Base-by-base conservation (phyloP, 2,888 invertebrate species). In the Pristionchus exspectatus region DNA sequence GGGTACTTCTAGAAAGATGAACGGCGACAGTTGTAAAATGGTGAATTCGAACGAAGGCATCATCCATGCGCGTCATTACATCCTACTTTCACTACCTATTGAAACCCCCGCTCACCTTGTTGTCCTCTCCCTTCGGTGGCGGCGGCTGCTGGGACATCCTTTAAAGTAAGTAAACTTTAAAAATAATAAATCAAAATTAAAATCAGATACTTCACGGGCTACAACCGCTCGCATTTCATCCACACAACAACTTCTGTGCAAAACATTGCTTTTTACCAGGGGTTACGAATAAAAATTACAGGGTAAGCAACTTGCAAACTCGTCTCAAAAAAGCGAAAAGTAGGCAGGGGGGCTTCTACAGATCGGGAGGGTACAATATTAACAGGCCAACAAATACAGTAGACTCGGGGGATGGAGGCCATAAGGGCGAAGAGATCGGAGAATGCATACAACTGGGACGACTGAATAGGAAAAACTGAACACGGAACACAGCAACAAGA, bases 121-220 rank as follows among this genome's bases (percentile, higher is more conserved):
- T 38, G 18, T 77, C 77, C 30, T 77, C 72, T 30, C 33, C 77
- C 77, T 77, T n/a, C 21, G 77, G 77, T 30, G 72, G 74, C 77
- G 77, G 69, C 4, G 69, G 27, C 18, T 72, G 72, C 72, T 72
- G 30, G 72, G 72, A n/a, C 72, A 72, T 72, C 14, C 72, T 33
- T 30, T n/a, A n/a, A 66, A 27, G 0, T 72, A 3, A 72, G 1
- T 33, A 12, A 33, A 33, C 9, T 72, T 33, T 27, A 33, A 33
- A 30, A 30, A 16, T 72, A 5, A n/a, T n/a, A 72, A 5, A 14
- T 33, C 2, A 59, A 72, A 18, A 18, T 33, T 1, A 7, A 72
- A 33, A 33, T 72, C 33, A 72, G 72, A 18, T 72, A 72, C 33
- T 21, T 0, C 16, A 72, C 33, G 72, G 72, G 0, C 72, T 2